Conservation (phyloP, 2,888 invertebrate genomes). For the Tipula vernalis region DNA sequence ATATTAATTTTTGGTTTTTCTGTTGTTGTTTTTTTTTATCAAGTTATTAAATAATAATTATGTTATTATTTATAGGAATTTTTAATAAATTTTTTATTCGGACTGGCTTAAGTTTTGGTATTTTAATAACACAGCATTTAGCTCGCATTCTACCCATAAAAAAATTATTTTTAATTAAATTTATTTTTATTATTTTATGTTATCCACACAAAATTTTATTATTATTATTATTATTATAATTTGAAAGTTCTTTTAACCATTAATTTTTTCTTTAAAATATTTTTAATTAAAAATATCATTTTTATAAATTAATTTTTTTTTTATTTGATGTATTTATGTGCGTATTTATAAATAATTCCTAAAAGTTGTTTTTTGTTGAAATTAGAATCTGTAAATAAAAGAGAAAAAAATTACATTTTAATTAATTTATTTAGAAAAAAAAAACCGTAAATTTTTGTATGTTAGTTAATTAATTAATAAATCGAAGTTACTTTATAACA, state of each 20-base stretch:
- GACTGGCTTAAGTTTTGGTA: constrained; percentile 13
- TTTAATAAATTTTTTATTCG: constrained; percentile 11
- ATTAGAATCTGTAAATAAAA: neutral
- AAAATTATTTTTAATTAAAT: constrained; percentile 5
- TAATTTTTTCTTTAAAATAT: neutral
- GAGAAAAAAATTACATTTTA: neutral
- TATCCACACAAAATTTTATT: neutral
- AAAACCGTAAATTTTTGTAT: neutral
- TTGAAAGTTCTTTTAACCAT: neutral
- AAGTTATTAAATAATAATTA: neutral
- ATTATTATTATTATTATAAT: neutral
- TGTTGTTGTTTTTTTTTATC: neutral
- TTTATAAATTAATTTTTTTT: neutral
- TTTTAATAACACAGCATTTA: constrained; percentile 10
- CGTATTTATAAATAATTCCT: neutral
- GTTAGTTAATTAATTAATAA: neutral
- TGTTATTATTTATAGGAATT: constrained; percentile 9
- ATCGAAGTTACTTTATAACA: neutral
- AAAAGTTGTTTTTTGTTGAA: neutral
- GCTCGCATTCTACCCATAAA: constrained; percentile 11
- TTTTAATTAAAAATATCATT: neutral
- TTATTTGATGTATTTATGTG: neutral
- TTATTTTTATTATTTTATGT: neutral
- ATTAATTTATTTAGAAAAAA: neutral
- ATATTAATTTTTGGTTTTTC: neutral